phyloP scores from a whole-genome alignment of 2,113 vertebrate species.

The Rana temporaria region DNA sequence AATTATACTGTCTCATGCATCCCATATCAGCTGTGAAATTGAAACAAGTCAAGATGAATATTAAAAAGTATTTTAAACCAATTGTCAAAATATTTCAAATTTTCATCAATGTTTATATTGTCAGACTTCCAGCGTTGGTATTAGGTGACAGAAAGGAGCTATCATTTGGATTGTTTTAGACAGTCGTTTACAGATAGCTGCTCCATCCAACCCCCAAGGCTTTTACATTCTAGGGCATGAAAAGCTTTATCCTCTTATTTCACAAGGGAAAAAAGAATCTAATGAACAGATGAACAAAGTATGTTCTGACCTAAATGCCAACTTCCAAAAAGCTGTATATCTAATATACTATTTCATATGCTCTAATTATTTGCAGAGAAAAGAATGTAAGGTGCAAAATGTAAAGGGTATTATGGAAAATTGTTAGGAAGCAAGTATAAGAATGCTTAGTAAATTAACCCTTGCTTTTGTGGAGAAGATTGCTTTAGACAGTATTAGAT shows the following conservation, averaged over 20 bases:
- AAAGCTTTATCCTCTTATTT: constrained; percentile 49
- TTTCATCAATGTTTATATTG: not conserved
- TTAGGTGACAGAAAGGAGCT: not conserved
- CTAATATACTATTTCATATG: constrained; percentile 53
- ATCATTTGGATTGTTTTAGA: constrained; percentile 19
- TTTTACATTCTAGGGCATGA: constrained; percentile 48
- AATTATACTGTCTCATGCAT: too few species aligned
- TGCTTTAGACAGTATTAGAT: too few species aligned
- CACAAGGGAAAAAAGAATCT: constrained; percentile 40
- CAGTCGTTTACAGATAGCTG: constrained; percentile 1
- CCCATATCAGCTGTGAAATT: too few species aligned
- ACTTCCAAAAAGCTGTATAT: constrained; percentile 42
- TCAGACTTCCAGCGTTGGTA: not conserved
- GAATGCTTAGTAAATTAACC: not conserved
- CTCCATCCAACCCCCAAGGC: constrained; percentile 34
- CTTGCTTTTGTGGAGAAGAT: not conserved
- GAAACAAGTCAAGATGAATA: too few species aligned
- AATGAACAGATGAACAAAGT: constrained; percentile 57
- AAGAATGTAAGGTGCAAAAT: constrained; percentile 45
- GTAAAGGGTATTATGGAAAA: constrained; percentile 23
- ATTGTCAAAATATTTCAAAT: too few species aligned
- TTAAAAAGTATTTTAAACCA: too few species aligned
- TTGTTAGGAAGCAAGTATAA: not conserved
- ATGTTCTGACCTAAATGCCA: constrained; percentile 58
- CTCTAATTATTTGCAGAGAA: constrained; percentile 59